These are phyloP conservation scores for Rhea pennata DNA, from an alignment of 2,113 vertebrate genomes.

Conservation along the genomic window DNA sequence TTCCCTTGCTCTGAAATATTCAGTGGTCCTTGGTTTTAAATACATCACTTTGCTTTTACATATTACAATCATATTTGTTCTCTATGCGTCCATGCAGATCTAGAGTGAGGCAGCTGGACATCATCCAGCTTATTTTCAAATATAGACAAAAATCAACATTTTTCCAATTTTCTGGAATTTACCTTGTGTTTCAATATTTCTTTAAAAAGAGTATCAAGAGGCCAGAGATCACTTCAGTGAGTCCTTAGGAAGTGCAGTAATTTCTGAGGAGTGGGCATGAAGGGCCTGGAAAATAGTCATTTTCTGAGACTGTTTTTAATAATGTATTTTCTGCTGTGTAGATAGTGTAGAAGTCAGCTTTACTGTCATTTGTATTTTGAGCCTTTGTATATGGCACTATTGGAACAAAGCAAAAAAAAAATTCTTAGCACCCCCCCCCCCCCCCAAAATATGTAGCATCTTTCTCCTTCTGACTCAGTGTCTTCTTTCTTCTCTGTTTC, in stretches of 20 bases:
- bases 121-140: background rate
- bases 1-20: background rate
- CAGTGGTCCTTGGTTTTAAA: background rate
- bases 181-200: background rate
- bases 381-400: background rate
- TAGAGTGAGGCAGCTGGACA: background rate
- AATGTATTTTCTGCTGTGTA: background rate
- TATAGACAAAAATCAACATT: background rate
- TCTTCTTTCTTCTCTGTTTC: background rate
- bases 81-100: fast-evolving
- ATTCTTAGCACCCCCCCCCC: background rate
- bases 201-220: background rate
- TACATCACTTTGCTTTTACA: fast-evolving
- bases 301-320: background rate
- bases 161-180: background rate
- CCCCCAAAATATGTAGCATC: background rate
- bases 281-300: background rate
- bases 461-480: background rate
- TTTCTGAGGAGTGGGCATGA: background rate
- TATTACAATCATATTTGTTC: background rate
- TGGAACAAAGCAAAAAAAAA: background rate
- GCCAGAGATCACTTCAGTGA: background rate
- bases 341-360: background rate
- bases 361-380: background rate
- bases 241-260: background rate